Percentiles rank a stretch among this genome's conserved stretches.
Conservation (phyloP, 1,140 invertebrate genomes). For the Oreohelix idahoensis region DNA sequence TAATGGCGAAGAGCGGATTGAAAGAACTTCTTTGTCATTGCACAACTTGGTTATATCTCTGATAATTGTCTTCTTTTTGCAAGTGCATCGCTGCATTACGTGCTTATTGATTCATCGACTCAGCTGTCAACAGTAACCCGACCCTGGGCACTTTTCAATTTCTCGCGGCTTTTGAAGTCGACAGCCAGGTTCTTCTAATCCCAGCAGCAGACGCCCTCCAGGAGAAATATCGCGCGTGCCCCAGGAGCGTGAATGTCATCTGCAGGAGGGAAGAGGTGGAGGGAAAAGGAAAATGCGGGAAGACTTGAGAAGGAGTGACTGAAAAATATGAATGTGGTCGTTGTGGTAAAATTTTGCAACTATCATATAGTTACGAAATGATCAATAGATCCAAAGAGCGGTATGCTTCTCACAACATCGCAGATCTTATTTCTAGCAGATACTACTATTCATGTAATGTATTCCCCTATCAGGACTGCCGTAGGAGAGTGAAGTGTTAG, state of each 20-base stretch:
- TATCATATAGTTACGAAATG: no score
- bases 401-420: no score
- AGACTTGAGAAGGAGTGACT: no score
- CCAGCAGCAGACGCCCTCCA: not conserved
- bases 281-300: not conserved
- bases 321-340: no score
- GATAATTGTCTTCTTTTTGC: constrained; percentile 1
- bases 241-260: not conserved
- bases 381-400: no score
- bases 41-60: not conserved
- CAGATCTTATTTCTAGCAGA: no score
- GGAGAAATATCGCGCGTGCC: not conserved
- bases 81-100: constrained; percentile 3
- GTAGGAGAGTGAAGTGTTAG: no score
- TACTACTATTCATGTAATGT: no score
- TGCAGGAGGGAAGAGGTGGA: not conserved
- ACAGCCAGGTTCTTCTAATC: not conserved
- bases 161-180: not conserved
- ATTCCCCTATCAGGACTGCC: no score
- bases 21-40: constrained; percentile 4
- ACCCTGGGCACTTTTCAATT: constrained; percentile 3
- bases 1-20: not conserved
- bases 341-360: no score
- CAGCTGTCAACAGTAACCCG: constrained; percentile 2
- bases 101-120: not conserved